Evolutionary conservation across 2,113 vertebrate genomes (phyloP).

Genomic region (Melanostigma gelatinosum): DNA sequence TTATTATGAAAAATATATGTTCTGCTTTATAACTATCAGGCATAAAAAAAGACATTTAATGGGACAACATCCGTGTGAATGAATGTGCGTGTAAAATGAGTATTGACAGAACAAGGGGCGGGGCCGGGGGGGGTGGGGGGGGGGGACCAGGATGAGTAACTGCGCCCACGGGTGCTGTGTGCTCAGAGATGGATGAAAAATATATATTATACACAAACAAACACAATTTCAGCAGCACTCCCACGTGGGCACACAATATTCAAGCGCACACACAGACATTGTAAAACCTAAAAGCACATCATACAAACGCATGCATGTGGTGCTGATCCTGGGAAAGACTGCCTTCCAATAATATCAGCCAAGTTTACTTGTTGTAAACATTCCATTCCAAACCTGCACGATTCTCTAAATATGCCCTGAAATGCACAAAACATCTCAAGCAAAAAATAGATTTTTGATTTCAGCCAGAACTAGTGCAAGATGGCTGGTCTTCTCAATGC

Average conservation of each 20-base stretch:
- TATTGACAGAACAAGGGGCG: slow-evolving; percentile 29
- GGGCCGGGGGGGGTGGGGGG: too few relatives aligned
- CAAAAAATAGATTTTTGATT: not conserved
- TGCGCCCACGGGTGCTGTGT: slow-evolving; percentile 55
- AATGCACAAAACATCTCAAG: not conserved
- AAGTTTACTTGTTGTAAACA: too few relatives aligned
- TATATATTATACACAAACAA: slow-evolving; percentile 44
- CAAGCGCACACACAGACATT: not conserved
- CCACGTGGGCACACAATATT: not conserved
- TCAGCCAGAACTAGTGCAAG: not conserved
- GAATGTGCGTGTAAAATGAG: slow-evolving; percentile 6
- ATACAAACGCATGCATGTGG: too few relatives aligned
- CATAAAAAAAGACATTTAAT: not conserved
- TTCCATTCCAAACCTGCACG: too few relatives aligned
- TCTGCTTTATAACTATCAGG: not conserved
- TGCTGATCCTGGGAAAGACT: too few relatives aligned
- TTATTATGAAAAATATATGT: not conserved
- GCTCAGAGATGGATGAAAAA: slow-evolving; percentile 62
- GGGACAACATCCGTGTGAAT: not conserved
- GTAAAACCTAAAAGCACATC: not conserved
- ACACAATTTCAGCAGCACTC: not conserved
- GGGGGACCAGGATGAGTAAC: slow-evolving; percentile 38
- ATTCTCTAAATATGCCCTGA: not conserved
- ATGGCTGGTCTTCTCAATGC: not conserved
- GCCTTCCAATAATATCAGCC: too few relatives aligned